Evolutionary conservation across 2,797 vertebrate genomes (phyloP), one percentile per base, ranked within the genome.

Genomic region (Semotilus atromaculatus): DNA sequence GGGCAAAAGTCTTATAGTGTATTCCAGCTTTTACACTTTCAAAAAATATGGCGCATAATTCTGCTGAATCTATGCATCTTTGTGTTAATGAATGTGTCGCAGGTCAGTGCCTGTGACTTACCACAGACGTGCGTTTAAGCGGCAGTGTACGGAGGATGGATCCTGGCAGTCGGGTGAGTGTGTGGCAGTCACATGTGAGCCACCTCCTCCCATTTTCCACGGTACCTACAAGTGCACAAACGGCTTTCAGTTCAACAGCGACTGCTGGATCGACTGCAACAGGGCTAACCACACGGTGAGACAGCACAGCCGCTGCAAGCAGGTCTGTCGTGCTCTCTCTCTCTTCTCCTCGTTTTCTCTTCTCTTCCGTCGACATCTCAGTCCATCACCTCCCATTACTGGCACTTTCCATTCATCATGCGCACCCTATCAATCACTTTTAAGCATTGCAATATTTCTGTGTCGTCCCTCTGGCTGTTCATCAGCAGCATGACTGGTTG

Each of bases 161-260:
- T 97, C 95, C 72, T 99, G 98, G 98, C 94, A 97, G 70, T 95
- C 95, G 0, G 96, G 95, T 0, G 93, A 95, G 4, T 99, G 98
- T 0, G 95, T 97, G 84, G 97, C 98, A 0, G 97, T 99, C 86
- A 99, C 96, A 34, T 99, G 98, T 3, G 95, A 97, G 68, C 93
- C 98, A 0, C 98, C 97, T 0, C 97, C 96, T 3, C 93, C 96
- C 51, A 97, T 98, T 87, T 99, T 99, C 91, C 96, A 98, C 0
- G 98, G 97, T 73, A 95, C 97, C 53, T 99, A 98, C 92, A 95
- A 97, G 90, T 99, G 98, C 87, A 98, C 96, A 0, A 96, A 97
- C 0, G 97, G 96, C 90, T 99, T 99, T 94, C 96, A 95, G 92
- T 99, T 98, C 89, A 97, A 98, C 93, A 99, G 98, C 0, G 95